Evolutionary conservation across 2,888 invertebrate genomes (phyloP), one percentile per base, ranked within the genome.

Genomic region (Drosophila neutralis): DNA sequence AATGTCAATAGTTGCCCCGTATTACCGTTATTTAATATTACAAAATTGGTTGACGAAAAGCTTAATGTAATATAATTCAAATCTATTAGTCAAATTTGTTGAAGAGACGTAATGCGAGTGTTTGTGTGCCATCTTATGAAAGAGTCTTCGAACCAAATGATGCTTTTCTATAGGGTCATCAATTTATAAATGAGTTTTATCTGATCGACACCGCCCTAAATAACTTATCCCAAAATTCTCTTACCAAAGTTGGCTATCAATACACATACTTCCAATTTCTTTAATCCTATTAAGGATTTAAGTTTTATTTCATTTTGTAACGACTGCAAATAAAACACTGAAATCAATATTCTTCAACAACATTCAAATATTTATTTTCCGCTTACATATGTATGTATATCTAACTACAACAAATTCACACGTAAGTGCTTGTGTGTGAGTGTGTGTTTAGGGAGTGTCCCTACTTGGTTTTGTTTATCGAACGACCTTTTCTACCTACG

Each of bases 381-480:
- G 4, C 24, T 42, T n/a, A 57, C n/a, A 40, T n/a, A 38, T 40
- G 49, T 27, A 7, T 49, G 27, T 18, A 27, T 38, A 13, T 29
- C 27, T 35, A 35, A 15, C 13, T 45, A 52, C 18, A 69, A 29
- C 38, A 59, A 59, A 36, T 31, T 52, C 38, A 52, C 27, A 33
- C 45, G 24, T 24, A 45, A 24, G 15, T 15, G 8, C 21, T 24
- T 24, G 11, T 45, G 4, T 48, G 18, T 48, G 18, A n/a, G 2
- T 10, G 29, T 51, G 2, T 29, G 2, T n/a, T 6, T 18, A 18
- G 29, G 18, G 29, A 29, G 18, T n/a, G 29, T 27, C 5, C 18
- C n/a, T 54, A 24, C 56, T 49, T 29, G 56, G 18, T 36, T 42
- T 31, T 60, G 61, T 60, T 31, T 62, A 54, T 35, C 51, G 21